Percentiles rank a stretch among this genome's conserved stretches.
These are phyloP conservation scores for Oreonectes daqikongensis DNA, from an alignment of 2,797 vertebrate genomes.

Conservation along the genomic window DNA sequence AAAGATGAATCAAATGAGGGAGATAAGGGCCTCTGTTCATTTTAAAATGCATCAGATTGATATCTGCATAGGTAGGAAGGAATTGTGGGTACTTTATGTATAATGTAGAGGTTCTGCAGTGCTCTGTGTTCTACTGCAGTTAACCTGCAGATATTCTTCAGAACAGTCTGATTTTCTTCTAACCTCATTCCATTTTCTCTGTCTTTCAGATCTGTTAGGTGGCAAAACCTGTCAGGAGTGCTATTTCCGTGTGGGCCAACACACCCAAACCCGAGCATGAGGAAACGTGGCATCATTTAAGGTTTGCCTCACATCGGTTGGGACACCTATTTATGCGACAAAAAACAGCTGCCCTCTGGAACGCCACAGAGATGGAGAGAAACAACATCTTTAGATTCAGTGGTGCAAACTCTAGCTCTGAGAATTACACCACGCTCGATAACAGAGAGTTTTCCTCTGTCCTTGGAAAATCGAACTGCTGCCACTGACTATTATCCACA, in stretches of 20 bases:
- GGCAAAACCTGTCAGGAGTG: background rate
- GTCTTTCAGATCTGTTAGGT: background rate
- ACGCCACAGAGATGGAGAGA: constrained; percentile 10
- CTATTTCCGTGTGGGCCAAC: background rate
- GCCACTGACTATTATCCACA: constrained; percentile 41
- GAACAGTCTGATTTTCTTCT: background rate
- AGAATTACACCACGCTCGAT: constrained; percentile 23
- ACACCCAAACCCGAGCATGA: constrained; percentile 3
- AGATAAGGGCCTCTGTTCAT: constrained; percentile 3
- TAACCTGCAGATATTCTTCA: constrained; percentile 14
- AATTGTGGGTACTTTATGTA: background rate
- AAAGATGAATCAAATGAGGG: background rate
- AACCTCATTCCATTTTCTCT: constrained; percentile 1
- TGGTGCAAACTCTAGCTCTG: constrained; percentile 30
- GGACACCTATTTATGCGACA: constrained; percentile 15
- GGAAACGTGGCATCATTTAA: constrained; percentile 21
- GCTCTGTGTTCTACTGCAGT: constrained; percentile 5
- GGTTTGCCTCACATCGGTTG: constrained; percentile 13
- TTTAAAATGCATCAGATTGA: constrained; percentile 4
- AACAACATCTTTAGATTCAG: constrained; percentile 28
- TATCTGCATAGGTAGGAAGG: background rate
- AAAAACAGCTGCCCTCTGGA: constrained; percentile 28
- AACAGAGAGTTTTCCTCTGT: constrained; percentile 17
- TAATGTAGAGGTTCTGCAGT: background rate
- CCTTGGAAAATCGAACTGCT: constrained; percentile 29